phyloP scores from a whole-genome alignment of 2,888 invertebrate species.

The Smittia sp. region DNA sequence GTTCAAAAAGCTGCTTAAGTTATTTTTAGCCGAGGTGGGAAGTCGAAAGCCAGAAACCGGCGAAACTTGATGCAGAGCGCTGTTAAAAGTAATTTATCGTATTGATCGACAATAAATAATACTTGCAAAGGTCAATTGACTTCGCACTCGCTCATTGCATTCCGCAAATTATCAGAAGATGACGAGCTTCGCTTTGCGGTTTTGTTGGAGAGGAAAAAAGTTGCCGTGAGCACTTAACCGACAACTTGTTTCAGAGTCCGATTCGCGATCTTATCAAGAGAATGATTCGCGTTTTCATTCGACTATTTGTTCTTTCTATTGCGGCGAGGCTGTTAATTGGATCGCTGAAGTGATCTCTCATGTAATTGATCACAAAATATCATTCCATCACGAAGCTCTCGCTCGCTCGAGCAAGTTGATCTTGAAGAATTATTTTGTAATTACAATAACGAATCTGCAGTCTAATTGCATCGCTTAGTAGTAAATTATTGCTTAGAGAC shows the following conservation, averaged over 20 bases:
- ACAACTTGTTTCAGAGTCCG: not conserved
- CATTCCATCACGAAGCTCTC: not conserved
- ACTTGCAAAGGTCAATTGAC: slow-evolving; percentile 24
- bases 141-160: slow-evolving; percentile 13
- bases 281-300: not conserved
- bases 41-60: no score
- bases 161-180: not conserved
- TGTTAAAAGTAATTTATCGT: slow-evolving; percentile 18
- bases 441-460: not conserved
- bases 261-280: slow-evolving; percentile 18
- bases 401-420: not conserved
- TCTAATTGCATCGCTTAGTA: not conserved
- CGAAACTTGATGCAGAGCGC: not conserved
- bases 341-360: slow-evolving; percentile 11
- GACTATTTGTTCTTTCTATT: not conserved
- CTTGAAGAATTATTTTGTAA: not conserved
- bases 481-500: not conserved
- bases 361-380: slow-evolving; percentile 12
- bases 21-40: no score
- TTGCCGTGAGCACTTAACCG: not conserved
- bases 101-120: slow-evolving; percentile 21
- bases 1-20: no score
- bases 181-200: no score
- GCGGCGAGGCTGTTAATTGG: not conserved
- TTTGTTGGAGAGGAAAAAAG: not conserved